Evolutionary conservation across 1,140 invertebrate genomes (phyloP).

Genomic region (Lucilia cuprina): DNA sequence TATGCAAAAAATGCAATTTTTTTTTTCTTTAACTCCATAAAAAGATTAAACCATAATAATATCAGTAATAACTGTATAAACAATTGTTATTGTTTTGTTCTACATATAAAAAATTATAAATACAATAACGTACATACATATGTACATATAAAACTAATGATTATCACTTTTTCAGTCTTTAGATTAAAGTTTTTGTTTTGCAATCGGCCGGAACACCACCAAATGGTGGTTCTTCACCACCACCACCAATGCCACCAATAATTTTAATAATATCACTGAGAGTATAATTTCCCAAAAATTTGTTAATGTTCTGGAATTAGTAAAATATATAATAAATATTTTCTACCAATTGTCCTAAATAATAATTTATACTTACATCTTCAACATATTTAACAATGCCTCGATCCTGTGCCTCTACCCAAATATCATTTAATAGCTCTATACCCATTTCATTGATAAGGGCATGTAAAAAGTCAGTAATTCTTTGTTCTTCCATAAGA

Average conservation of each 20-base stretch:
- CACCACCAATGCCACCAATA: constrained; percentile 41
- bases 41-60: constrained; percentile 13
- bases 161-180: constrained; percentile 15
- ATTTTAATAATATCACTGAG: constrained; percentile 46
- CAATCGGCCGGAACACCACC: constrained; percentile 35
- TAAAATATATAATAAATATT: not conserved
- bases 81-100: not conserved
- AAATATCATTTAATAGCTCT: constrained; percentile 51
- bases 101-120: not conserved
- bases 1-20: constrained; percentile 12
- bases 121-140: not conserved
- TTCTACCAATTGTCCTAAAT: not conserved
- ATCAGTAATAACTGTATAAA: not conserved
- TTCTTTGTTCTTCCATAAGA: constrained; percentile 50
- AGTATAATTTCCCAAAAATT: constrained; percentile 43
- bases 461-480: constrained; percentile 50
- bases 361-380: constrained; percentile 40
- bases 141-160: not conserved
- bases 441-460: constrained; percentile 54
- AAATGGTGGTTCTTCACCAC: constrained; percentile 30
- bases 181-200: not conserved
- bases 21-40: not conserved
- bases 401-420: constrained; percentile 45
- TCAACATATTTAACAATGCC: constrained; percentile 43
- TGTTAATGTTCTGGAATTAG: constrained; percentile 47